phyloP scores from a whole-genome alignment of 2,797 vertebrate species.

The Pristis pectinata region DNA sequence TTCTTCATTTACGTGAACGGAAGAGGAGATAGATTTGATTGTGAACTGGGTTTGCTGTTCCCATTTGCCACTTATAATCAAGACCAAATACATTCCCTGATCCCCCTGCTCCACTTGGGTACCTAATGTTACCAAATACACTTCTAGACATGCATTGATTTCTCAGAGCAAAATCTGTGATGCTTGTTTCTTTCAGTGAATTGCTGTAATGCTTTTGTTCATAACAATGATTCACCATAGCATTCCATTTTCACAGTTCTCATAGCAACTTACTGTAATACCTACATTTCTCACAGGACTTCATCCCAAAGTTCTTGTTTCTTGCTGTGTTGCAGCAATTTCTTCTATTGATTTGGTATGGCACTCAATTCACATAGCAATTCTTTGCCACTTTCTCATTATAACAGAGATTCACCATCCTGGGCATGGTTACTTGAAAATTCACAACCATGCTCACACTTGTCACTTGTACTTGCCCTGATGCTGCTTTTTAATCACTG shows the following conservation, averaged over 20 bases:
- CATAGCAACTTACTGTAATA: conserved; percentile 4
- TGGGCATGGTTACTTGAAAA: background rate
- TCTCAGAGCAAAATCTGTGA: background rate
- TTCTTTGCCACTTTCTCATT: conserved; percentile 35
- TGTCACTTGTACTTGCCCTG: background rate
- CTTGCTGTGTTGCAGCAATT: background rate
- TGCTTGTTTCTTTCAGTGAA: background rate
- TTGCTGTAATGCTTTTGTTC: background rate
- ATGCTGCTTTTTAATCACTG: conserved; percentile 1
- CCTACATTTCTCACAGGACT: background rate
- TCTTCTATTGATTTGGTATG: conserved; percentile 11
- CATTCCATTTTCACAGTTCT: background rate
- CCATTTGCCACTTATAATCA: background rate
- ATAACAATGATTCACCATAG: background rate
- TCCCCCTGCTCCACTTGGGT: background rate
- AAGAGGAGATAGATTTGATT: background rate
- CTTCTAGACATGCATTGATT: background rate
- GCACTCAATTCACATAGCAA: background rate
- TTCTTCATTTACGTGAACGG: background rate
- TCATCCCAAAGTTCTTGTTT: background rate
- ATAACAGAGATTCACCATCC: conserved; percentile 10
- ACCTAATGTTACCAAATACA: background rate
- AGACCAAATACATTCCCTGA: background rate
- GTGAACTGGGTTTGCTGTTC: background rate
- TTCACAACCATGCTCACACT: background rate